Conservation (phyloP, 2,113 vertebrate genomes). For the Gorilla gorilla region DNA sequence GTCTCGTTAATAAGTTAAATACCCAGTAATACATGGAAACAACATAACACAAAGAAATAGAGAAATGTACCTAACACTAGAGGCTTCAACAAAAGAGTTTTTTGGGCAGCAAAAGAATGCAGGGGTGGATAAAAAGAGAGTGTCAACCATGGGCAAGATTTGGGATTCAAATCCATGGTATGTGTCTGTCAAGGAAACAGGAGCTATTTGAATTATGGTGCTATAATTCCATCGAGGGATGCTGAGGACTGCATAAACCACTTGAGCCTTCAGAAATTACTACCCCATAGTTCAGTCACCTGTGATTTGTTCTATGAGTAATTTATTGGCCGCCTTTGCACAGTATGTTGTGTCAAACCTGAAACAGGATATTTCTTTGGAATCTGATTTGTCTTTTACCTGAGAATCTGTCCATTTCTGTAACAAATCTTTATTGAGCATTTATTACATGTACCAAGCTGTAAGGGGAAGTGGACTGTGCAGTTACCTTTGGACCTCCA, state of each 20-base stretch:
- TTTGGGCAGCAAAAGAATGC: neutral
- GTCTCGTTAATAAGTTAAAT: neutral
- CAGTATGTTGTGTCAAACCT: conserved; percentile 26
- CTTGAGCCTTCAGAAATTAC: conserved; percentile 62
- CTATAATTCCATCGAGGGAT: conserved; percentile 55
- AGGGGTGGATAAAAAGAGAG: neutral
- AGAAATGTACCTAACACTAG: neutral
- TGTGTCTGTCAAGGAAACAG: conserved; percentile 17
- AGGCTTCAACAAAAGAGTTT: neutral
- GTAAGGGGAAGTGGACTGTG: neutral
- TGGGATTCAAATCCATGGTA: conserved; percentile 40
- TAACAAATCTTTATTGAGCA: conserved; percentile 39
- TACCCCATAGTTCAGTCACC: conserved; percentile 57
- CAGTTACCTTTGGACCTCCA: neutral
- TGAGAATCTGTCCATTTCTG: neutral
- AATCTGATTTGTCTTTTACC: conserved; percentile 54
- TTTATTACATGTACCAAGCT: neutral
- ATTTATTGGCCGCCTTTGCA: conserved; percentile 52
- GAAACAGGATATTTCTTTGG: conserved; percentile 52
- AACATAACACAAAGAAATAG: neutral
- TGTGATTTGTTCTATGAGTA: conserved; percentile 48
- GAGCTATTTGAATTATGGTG: conserved; percentile 57
- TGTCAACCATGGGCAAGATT: neutral
- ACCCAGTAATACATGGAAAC: neutral
- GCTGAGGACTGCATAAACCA: conserved; percentile 54